Conservation (phyloP, 2,888 invertebrate species). For the Drosophila meridiana region DNA sequence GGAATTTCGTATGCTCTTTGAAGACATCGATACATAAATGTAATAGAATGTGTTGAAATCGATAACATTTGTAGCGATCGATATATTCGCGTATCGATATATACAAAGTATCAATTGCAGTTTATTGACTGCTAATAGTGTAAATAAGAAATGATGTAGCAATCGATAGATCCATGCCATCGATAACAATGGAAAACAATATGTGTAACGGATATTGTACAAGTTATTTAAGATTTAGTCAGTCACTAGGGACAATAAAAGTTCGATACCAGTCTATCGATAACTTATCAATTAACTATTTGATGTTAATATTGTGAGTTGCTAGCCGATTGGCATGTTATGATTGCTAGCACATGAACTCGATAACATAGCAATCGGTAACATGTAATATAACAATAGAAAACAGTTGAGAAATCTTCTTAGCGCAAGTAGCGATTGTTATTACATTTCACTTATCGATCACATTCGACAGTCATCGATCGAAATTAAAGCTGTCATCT, state of each 20-base stretch:
- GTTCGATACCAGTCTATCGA: neutral
- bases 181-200: neutral
- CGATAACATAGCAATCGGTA: neutral
- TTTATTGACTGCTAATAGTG: neutral
- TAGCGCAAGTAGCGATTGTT: neutral
- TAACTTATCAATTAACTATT: neutral
- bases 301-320: neutral
- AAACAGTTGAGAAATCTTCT: neutral
- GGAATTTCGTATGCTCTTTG: conserved; percentile 3
- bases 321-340: neutral
- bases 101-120: too few species aligned
- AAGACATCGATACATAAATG: neutral
- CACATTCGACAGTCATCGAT: conserved; percentile 8
- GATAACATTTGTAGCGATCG: neutral
- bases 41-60: neutral
- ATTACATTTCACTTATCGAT: neutral
- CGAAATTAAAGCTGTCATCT: too few species aligned
- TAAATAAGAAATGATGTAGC: neutral
- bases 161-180: neutral
- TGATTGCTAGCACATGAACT: neutral
- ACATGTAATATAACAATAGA: neutral
- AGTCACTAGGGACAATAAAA: neutral
- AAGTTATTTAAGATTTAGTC: too few species aligned
- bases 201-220: too few species aligned
- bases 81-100: neutral